Evolutionary conservation across 2,888 invertebrate species (phyloP).

Genomic region (Caenorhabditis plicata): DNA sequence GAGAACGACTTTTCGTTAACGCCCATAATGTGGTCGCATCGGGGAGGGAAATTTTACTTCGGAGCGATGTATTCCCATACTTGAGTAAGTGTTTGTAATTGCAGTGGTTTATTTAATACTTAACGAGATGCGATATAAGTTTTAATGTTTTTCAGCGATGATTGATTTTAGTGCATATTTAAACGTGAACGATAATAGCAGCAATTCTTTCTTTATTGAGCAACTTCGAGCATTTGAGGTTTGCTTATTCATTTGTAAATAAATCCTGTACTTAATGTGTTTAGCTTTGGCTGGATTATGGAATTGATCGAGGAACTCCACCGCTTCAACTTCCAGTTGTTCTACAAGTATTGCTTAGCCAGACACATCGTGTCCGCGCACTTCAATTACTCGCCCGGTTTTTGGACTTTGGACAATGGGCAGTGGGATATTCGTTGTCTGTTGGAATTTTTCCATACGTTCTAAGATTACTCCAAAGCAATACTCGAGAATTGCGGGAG

Average conservation of each 20-base stretch:
- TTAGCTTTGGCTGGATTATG: slow-evolving; percentile 82
- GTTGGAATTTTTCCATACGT: slow-evolving; percentile 98
- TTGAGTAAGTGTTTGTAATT: slow-evolving; percentile 8
- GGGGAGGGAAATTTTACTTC: slow-evolving; percentile 21
- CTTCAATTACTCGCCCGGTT: slow-evolving; percentile 88
- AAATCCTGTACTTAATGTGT: slow-evolving; percentile 75
- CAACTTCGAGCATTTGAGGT: slow-evolving; percentile 92
- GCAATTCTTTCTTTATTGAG: slow-evolving; percentile 90
- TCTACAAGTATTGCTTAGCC: slow-evolving; percentile 75
- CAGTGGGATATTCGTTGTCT: slow-evolving; percentile 81
- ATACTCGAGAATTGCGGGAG: slow-evolving; percentile 78
- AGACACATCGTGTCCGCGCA: slow-evolving; percentile 85
- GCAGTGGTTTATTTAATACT: background rate
- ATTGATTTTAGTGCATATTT: slow-evolving; percentile 19
- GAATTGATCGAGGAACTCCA: slow-evolving; percentile 76
- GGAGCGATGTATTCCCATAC: slow-evolving; percentile 20
- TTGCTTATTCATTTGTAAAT: slow-evolving; percentile 72
- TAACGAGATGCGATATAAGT: background rate
- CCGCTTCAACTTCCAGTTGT: slow-evolving; percentile 97
- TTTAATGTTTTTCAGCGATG: slow-evolving; percentile 4
- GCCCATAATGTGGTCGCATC: slow-evolving; percentile 8
- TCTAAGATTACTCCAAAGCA: slow-evolving; percentile 81
- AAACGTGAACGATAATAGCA: slow-evolving; percentile 67
- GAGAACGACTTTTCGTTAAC: slow-evolving; percentile 22
- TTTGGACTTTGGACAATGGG: slow-evolving; percentile 91